Percentiles rank a stretch among this genome's conserved stretches.
These are phyloP conservation scores for Simalia tracyae DNA, from an alignment of 2,797 vertebrate species.

Conservation along the genomic window DNA sequence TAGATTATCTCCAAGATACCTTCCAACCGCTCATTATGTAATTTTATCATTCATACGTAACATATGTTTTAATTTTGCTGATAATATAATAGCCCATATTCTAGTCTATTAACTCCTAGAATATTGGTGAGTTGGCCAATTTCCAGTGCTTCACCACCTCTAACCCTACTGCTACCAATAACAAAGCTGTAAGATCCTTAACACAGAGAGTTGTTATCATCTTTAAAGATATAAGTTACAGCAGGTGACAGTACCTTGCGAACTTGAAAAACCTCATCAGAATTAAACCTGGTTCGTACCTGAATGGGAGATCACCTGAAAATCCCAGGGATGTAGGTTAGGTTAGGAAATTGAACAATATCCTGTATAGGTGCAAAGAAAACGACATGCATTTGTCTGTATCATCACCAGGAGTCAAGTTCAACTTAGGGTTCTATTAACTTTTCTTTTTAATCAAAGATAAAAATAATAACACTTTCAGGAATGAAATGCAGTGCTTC, in stretches of 20 bases:
- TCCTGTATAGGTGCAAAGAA: not conserved
- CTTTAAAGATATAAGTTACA: not conserved
- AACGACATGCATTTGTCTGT: not conserved
- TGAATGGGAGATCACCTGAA: not conserved
- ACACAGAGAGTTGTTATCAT: not conserved
- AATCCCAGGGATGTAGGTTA: not conserved
- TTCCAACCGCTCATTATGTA: not conserved
- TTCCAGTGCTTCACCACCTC: not conserved
- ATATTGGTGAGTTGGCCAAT: not conserved
- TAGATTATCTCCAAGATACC: not conserved
- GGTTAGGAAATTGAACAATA: not conserved
- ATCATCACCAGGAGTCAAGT: not conserved
- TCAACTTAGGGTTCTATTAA: not conserved
- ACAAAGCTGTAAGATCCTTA: not conserved
- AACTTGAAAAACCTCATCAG: not conserved
- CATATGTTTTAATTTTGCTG: not conserved
- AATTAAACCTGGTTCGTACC: not conserved
- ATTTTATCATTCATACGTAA: not conserved
- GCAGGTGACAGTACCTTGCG: not conserved
- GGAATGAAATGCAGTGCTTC: not conserved
- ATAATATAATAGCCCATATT: not conserved
- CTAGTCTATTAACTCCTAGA: not conserved
- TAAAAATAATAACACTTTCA: not conserved
- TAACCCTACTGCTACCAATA: not conserved
- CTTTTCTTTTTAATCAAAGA: not conserved